Base-by-base conservation (phyloP, 2,888 invertebrate species). In the Pseudoips prasinana region DNA sequence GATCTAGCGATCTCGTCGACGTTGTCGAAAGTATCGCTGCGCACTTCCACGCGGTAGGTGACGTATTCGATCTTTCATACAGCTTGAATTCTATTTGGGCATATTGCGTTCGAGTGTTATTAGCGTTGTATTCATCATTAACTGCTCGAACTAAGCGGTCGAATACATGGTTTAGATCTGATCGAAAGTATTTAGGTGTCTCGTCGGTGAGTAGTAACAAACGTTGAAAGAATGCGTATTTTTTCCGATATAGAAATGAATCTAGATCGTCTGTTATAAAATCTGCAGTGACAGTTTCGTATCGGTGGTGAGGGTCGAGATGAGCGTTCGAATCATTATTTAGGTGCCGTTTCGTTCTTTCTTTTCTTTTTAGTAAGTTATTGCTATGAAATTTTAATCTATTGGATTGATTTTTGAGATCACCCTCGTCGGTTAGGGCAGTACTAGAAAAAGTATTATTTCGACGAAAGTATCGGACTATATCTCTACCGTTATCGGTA, bases 1-100 rank as follows among this genome's bases (percentile, higher is more conserved):
- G 41, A 11, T 61, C 64, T 4, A 60, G 45, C 4, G 60, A 40
- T n/a, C 62, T 52, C 3, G 36, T 39, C 4, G 65, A 62, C 0
- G 39, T 41, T 4, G 67, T 51, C 2, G 39, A 45, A 1, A 77
- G 33, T 1, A 53, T 39, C 0, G 68, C 71, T 0, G 67, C 44
- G 8, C 32, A 58, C 1, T 26, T 39, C 80, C 77, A 74, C 8
- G 36, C 22, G 0, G 25, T 24, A 0, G 31, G 14, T 1, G 36
- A 39, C 3, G 2, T 20, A 8, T 40, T 41, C 7, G 42, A 32
- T 8, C 47, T 53, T 40, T 67, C 67, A 38, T 67, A 72, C 20
- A 77, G 32, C 10, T 60, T 45, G 29, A 67, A 77, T 1, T 39
- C 25, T 10, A 43, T 38, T 8, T 39, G 46, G 6, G 43, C 53